These are phyloP conservation scores for Prolemur simus DNA, from an alignment of 2,113 vertebrate genomes.

Conservation along the genomic window DNA sequence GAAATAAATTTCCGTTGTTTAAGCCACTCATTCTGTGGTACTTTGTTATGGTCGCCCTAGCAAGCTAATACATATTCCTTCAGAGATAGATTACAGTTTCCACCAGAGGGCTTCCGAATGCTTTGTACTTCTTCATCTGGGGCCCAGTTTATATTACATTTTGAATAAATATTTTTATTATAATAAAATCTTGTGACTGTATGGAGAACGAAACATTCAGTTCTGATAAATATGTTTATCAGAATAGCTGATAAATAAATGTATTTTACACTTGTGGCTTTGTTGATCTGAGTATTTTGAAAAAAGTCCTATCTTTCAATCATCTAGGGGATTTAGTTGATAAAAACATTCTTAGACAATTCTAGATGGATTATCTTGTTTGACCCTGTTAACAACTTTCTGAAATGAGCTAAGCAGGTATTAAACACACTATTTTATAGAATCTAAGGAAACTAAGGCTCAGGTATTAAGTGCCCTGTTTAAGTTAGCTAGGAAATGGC, in stretches of 20 bases:
- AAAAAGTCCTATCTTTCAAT: neutral
- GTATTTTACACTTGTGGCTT: neutral
- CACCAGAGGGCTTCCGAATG: neutral
- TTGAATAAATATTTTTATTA: slow-evolving; percentile 12
- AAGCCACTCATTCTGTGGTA: rapidly evolving
- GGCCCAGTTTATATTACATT: neutral
- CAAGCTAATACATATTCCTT: neutral
- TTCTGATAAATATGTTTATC: neutral
- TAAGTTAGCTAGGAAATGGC: neutral
- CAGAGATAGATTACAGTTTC: neutral
- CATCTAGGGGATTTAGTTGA: neutral
- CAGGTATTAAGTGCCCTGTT: neutral
- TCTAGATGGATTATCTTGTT: neutral
- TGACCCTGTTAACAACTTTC: neutral
- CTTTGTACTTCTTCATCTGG: neutral
- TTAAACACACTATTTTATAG: neutral
- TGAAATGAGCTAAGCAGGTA: neutral
- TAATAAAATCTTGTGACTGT: neutral
- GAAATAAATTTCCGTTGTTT: neutral
- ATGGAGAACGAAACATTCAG: neutral
- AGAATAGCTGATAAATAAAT: neutral
- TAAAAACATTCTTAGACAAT: neutral
- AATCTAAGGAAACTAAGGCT: neutral
- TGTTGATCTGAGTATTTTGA: neutral
- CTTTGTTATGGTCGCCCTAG: neutral